These are phyloP conservation scores for Trissonchulus latispiculum DNA, from an alignment of 2,888 invertebrate species.

Conservation along the genomic window DNA sequence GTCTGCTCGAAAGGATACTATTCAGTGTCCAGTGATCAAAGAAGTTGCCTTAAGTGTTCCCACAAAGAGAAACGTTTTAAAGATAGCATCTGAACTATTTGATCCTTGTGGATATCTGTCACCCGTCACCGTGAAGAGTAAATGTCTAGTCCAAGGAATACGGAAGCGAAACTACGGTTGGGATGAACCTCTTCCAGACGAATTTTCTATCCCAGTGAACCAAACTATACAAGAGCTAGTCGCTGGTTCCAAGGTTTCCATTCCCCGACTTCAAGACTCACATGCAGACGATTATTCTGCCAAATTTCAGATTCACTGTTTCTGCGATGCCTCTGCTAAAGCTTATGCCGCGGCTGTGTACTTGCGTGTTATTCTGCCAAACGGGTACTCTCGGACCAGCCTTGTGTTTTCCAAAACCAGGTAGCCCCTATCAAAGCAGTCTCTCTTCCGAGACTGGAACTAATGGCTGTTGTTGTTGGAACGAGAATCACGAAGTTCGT, in stretches of 20 bases:
- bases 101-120: conserved; percentile 24
- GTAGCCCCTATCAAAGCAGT: background rate
- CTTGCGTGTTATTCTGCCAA: background rate
- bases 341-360: background rate
- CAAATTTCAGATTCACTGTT: background rate
- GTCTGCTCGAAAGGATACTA: no score
- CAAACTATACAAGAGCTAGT: background rate
- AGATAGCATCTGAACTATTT: conserved; percentile 18
- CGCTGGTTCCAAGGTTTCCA: background rate
- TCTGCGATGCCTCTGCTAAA: conserved; percentile 1
- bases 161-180: conserved; percentile 15
- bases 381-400: background rate
- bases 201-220: background rate
- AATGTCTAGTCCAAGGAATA: conserved; percentile 19
- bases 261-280: background rate
- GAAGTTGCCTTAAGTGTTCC: background rate
- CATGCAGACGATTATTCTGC: background rate
- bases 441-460: background rate
- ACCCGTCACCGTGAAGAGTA: conserved; percentile 16
- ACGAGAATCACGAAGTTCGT: background rate
- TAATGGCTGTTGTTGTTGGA: background rate
- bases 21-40: no score
- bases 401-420: background rate
- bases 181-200: conserved; percentile 16
- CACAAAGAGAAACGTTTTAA: conserved; percentile 21